phyloP scores from a whole-genome alignment of 2,888 invertebrate species.

The Ophion costatus region DNA sequence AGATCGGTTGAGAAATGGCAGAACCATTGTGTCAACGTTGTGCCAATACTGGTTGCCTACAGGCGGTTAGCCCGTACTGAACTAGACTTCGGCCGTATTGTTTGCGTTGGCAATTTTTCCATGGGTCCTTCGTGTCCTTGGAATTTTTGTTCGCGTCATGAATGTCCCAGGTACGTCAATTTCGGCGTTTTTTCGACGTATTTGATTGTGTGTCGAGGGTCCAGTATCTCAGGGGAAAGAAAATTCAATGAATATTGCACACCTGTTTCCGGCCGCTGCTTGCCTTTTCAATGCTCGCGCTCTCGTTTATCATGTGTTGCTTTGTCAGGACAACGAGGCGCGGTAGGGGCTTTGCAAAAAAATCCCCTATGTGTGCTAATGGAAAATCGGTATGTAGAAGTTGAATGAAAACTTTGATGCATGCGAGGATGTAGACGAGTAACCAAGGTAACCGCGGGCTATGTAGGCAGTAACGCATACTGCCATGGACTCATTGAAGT shows the following conservation, averaged over 20 bases:
- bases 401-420: slow-evolving; percentile 49
- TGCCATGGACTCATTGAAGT: not conserved
- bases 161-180: not conserved
- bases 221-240: not conserved
- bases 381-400: slow-evolving; percentile 31
- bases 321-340: not conserved
- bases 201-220: not conserved
- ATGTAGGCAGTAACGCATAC: not conserved
- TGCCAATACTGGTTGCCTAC: too few relatives aligned
- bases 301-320: not conserved
- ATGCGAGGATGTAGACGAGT: not conserved
- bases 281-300: not conserved
- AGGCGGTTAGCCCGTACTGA: too few relatives aligned
- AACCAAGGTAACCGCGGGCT: slow-evolving; percentile 1
- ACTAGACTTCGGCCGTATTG: too few relatives aligned
- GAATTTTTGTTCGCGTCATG: not conserved
- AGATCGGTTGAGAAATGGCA: too few relatives aligned
- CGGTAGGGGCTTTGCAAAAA: not conserved
- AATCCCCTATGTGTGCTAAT: slow-evolving; percentile 14
- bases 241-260: not conserved
- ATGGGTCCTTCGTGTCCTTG: not conserved
- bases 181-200: not conserved
- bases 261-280: not conserved
- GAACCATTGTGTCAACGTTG: too few relatives aligned
- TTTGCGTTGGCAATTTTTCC: too few relatives aligned